Evolutionary conservation across 2,113 vertebrate species (phyloP).

Genomic region (Eonycteris spelaea): DNA sequence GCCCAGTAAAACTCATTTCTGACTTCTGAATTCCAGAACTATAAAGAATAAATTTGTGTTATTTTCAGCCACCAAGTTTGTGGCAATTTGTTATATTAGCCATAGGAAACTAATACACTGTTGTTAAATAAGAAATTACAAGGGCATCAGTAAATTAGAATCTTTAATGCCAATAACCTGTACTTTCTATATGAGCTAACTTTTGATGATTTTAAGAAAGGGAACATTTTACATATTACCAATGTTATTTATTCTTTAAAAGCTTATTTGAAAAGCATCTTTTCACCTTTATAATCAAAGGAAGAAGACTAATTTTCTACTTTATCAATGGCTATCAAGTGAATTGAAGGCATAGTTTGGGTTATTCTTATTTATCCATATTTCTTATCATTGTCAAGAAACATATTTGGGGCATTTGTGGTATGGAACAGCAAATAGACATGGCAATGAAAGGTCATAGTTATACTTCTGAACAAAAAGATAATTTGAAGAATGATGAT

Average conservation of each 20-base stretch:
- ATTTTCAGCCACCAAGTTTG: not conserved
- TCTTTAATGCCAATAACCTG: not conserved
- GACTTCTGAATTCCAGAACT: not conserved
- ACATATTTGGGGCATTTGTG: not conserved
- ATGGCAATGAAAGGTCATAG: not conserved
- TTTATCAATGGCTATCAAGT: not conserved
- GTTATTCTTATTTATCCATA: not conserved
- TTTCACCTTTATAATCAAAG: not conserved
- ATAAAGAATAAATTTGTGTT: not conserved
- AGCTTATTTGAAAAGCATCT: not conserved
- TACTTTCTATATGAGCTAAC: not conserved
- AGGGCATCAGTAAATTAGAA: not conserved
- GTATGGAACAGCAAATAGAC: not conserved
- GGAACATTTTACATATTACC: not conserved
- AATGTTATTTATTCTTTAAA: not conserved
- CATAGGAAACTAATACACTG: not conserved
- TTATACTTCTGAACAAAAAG: not conserved
- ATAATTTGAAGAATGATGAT: not conserved
- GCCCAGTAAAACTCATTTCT: not conserved
- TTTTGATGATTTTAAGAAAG: not conserved
- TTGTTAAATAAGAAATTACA: not conserved
- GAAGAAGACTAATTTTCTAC: not conserved
- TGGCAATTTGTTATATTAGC: not conserved
- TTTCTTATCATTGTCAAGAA: not conserved
- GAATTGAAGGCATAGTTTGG: not conserved